These are phyloP conservation scores for Falco rusticolus DNA, from an alignment of 2,797 vertebrate species.

Conservation along the genomic window DNA sequence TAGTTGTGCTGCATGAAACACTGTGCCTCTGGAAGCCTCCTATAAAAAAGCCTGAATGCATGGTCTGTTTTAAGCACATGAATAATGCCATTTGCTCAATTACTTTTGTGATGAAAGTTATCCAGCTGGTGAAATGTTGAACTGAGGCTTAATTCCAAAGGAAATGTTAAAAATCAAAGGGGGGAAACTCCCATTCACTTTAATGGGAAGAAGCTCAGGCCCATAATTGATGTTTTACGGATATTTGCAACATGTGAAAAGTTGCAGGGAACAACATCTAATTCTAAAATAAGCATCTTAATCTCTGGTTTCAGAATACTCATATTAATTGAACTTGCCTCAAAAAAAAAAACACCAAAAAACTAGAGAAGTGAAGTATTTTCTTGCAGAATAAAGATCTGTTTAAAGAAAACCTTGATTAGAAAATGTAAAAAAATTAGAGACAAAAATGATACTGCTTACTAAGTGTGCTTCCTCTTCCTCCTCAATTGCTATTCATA, in stretches of 20 bases:
- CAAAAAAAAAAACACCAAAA: neutral
- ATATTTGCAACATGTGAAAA: neutral
- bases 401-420: neutral
- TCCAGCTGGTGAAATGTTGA: neutral
- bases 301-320: neutral
- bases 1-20: neutral
- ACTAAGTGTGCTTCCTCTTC: neutral
- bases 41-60: neutral
- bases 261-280: neutral
- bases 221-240: neutral
- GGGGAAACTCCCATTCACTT: neutral
- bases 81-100: slow-evolving; percentile 30
- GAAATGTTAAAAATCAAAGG: slow-evolving; percentile 15
- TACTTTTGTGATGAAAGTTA: slow-evolving; percentile 3
- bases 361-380: neutral
- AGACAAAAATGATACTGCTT: neutral
- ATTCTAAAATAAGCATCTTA: neutral
- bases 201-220: neutral
- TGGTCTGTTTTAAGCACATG: neutral
- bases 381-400: neutral
- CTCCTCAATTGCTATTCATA: neutral
- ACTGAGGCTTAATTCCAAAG: neutral
- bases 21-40: neutral
- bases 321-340: neutral
- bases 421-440: neutral